These are phyloP conservation scores for Hemibagrus guttatus DNA, from an alignment of 2,797 vertebrate species.

Conservation along the genomic window DNA sequence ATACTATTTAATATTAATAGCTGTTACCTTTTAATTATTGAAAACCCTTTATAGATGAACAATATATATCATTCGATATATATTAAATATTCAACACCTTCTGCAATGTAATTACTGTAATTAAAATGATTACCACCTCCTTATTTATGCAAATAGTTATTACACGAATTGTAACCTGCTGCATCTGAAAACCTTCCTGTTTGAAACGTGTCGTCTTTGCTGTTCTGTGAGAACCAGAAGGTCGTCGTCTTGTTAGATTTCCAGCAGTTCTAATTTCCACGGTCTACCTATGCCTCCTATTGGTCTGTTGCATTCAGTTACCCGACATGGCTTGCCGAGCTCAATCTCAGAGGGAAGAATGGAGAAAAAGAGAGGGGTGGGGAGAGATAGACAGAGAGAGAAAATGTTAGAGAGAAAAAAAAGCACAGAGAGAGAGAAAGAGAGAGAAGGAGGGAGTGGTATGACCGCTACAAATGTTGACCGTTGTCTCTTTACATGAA, in stretches of 20 bases:
- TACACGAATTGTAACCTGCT: neutral
- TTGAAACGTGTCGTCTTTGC: slow-evolving; percentile 10
- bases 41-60: neutral
- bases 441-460: slow-evolving; percentile 52
- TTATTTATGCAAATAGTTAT: neutral
- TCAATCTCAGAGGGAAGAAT: slow-evolving; percentile 65
- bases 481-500: slow-evolving; percentile 82
- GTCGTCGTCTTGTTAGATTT: slow-evolving; percentile 54
- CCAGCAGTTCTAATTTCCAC: slow-evolving; percentile 66
- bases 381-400: slow-evolving; percentile 39
- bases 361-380: slow-evolving; percentile 30
- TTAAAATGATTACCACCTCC: neutral
- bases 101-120: neutral
- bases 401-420: slow-evolving; percentile 24
- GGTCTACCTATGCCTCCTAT: slow-evolving; percentile 89
- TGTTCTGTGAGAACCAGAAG: slow-evolving; percentile 44
- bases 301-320: slow-evolving; percentile 79
- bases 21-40: neutral
- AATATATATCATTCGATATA: neutral
- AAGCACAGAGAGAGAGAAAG: slow-evolving; percentile 49
- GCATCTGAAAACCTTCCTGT: neutral
- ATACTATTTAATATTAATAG: too few relatives aligned
- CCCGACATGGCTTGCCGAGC: slow-evolving; percentile 59
- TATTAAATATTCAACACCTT: neutral
- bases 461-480: slow-evolving; percentile 76